These are phyloP conservation scores for Denticeps clupeoides DNA, from an alignment of 2,797 vertebrate genomes.

Conservation along the genomic window DNA sequence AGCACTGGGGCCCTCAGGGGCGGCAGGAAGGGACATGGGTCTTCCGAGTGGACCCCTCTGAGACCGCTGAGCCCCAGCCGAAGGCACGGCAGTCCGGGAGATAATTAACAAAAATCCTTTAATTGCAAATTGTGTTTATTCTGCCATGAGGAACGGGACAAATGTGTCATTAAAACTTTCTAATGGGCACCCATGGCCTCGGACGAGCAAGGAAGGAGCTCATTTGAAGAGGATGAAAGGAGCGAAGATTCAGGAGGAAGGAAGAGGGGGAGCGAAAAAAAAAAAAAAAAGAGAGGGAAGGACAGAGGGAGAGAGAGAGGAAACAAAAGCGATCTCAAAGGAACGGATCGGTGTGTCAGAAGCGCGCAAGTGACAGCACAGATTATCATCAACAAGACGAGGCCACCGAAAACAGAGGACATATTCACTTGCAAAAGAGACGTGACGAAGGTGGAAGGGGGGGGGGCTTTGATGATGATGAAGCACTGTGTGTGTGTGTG, in stretches of 20 bases:
- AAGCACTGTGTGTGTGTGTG: too few relatives aligned
- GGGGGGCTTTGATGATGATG: neutral
- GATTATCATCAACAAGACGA: neutral
- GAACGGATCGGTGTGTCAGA: conserved; percentile 4
- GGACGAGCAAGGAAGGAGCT: conserved; percentile 11
- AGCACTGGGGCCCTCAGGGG: too few relatives aligned
- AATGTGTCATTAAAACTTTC: conserved; percentile 23
- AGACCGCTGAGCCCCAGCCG: too few relatives aligned
- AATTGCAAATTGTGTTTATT: conserved; percentile 17
- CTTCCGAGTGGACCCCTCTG: too few relatives aligned
- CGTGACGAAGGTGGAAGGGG: too few relatives aligned
- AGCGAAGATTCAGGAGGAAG: conserved; percentile 5
- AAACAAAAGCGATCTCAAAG: conserved; percentile 14
- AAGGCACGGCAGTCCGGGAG: neutral
- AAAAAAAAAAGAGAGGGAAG: too few relatives aligned
- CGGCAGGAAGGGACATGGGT: too few relatives aligned
- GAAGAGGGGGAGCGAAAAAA: too few relatives aligned
- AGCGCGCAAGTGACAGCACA: neutral
- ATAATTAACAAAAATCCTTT: conserved; percentile 22
- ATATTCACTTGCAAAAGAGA: too few relatives aligned
- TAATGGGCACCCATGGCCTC: conserved; percentile 19
- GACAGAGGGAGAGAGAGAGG: neutral
- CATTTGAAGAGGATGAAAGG: conserved; percentile 22
- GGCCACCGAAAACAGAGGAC: neutral
- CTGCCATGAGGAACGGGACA: too few relatives aligned